These are phyloP conservation scores for Serinus canaria DNA, from an alignment of 2,113 vertebrate genomes.

Conservation along the genomic window DNA sequence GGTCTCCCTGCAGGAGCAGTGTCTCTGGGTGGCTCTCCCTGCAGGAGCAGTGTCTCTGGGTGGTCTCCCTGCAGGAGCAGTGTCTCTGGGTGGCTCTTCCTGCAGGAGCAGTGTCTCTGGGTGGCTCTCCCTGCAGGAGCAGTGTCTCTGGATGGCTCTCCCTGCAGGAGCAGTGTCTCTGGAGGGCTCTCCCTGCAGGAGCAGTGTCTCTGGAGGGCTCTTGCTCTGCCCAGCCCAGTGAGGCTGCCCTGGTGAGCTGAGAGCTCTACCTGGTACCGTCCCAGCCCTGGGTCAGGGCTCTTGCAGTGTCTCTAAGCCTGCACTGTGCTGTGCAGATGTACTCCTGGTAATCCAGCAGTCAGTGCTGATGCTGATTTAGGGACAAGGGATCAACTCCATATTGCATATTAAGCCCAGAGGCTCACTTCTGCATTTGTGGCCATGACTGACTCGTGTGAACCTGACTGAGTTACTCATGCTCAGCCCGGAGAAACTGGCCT, in stretches of 20 bases:
- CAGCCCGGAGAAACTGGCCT: not conserved
- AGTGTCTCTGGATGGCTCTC: not conserved
- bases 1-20: too few relatives aligned
- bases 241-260: not conserved
- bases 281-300: not conserved
- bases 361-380: not conserved
- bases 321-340: not conserved
- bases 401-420: constrained; percentile 6
- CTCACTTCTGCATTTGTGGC: constrained; percentile 25
- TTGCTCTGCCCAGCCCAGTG: not conserved
- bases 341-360: not conserved
- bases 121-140: not conserved
- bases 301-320: not conserved
- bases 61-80: not conserved
- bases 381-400: constrained; percentile 17
- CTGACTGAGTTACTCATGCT: constrained; percentile 4
- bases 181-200: not conserved
- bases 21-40: too few relatives aligned
- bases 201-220: not conserved
- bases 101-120: not conserved
- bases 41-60: not conserved
- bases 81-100: too few relatives aligned
- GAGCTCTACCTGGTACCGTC: fast-evolving
- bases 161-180: not conserved
- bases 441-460: not conserved